Base-by-base conservation (phyloP, 2,888 invertebrate species). In the Apamea sordens region DNA sequence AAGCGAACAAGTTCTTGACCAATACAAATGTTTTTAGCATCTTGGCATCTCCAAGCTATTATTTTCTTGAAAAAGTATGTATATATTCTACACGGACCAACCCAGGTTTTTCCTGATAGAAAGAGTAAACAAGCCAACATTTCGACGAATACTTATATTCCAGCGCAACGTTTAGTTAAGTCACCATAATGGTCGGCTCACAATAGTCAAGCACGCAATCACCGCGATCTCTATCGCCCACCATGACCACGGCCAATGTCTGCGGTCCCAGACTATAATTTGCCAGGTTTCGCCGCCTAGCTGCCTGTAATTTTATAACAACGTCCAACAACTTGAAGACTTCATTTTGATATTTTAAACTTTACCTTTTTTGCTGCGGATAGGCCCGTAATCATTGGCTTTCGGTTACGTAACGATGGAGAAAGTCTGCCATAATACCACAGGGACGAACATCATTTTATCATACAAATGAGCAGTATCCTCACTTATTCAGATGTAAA, bases 221-320 rank as follows among this genome's bases (percentile, higher is more conserved):
- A 92, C 86, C 86, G 85, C 87, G 94, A 95, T 95, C 92, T 91
- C 92, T 93, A 95, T 95, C 95, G 77, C 88, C 86, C 86, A 87
- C 88, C 90, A 90, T 90, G 92, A 91, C 94, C 93, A 88, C 93
- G 91, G 91, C 92, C 93, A 91, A 92, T 91, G 92, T 91, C 92
- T 93, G 94, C 92, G 94, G 93, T 94, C 90, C 84, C 90, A 90
- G 92, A 94, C 95, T 96, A 94, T 96, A 96, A 96, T 96, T 96
- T 96, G 93, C 95, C 95, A 94, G 93, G 95, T 95, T 95, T 94
- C 94, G 93, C 95, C 94, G 94, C 94, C 95, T 95, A 95, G 94
- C 94, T 94, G 94, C 93, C 94, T 93, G 94, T 94, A 95, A 96
- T 96, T 95, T 96, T 91, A 92, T 93, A 94, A 93, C 93, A 94